Percentiles rank a stretch among this genome's conserved stretches.
These are phyloP conservation scores for Eurystomus gularis DNA, from an alignment of 2,113 vertebrate species.

Conservation along the genomic window DNA sequence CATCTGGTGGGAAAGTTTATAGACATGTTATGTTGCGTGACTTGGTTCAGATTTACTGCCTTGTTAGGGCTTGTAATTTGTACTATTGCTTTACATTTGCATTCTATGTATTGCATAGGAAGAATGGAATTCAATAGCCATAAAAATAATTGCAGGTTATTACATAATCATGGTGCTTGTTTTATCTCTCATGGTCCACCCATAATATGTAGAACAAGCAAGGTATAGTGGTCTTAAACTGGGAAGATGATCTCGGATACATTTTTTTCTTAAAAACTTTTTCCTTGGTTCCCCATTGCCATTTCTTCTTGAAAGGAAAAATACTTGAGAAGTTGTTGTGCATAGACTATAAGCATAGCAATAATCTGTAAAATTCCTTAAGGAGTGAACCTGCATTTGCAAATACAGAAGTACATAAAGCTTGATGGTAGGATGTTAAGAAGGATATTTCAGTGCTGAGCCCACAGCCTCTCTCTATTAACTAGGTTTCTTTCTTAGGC, in stretches of 20 bases:
- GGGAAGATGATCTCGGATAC: neutral
- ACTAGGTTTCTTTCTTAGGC: neutral
- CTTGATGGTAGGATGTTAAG: neutral
- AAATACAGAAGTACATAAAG: neutral
- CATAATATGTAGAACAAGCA: conserved; percentile 21
- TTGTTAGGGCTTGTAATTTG: conserved; percentile 89
- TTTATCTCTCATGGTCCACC: conserved; percentile 60
- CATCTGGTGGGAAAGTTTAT: conserved; percentile 44
- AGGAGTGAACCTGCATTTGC: neutral
- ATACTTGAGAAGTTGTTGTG: neutral
- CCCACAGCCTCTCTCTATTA: neutral
- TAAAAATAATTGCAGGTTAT: conserved; percentile 93
- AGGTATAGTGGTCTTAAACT: neutral
- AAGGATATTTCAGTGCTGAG: neutral
- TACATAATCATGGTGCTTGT: conserved; percentile 78
- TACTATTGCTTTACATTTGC: conserved; percentile 81
- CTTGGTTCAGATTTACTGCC: conserved; percentile 81
- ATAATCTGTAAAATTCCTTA: neutral
- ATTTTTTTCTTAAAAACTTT: neutral
- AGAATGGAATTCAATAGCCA: conserved; percentile 90
- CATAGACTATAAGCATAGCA: neutral
- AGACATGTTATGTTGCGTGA: conserved; percentile 78
- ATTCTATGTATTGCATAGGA: conserved; percentile 88
- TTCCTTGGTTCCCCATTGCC: neutral
- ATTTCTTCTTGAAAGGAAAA: neutral